phyloP scores from a whole-genome alignment of 1,140 invertebrate species.

The Macrobrachium nipponense region DNA sequence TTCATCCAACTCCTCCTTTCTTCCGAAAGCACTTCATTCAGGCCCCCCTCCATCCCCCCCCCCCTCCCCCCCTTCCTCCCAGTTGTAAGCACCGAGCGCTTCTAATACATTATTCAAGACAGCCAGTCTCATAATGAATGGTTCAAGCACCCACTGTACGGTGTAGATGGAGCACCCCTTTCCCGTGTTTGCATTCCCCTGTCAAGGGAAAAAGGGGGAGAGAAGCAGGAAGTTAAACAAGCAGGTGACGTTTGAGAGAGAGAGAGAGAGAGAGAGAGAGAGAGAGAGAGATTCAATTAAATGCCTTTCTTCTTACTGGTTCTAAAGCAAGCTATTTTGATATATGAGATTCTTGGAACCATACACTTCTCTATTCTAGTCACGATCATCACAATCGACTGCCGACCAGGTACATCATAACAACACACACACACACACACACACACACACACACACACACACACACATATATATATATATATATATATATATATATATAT shows the following conservation, averaged over 20 bases:
- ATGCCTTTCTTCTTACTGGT: no score
- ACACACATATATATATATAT: slow-evolving; percentile 2
- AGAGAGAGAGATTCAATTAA: neutral
- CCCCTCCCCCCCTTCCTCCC: neutral
- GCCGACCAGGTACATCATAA: neutral
- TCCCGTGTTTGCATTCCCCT: no score
- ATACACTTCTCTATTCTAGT: no score
- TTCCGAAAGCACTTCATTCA: neutral
- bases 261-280: neutral
- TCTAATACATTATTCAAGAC: neutral
- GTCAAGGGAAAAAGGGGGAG: no score
- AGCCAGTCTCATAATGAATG: neutral
- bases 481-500: slow-evolving; percentile 21
- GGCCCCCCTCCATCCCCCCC: neutral
- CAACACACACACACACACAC: neutral
- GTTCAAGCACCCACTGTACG: no score
- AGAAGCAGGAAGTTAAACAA: no score
- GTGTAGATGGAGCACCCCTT: no score
- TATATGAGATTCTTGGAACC: no score
- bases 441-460: neutral
- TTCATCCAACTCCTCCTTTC: neutral
- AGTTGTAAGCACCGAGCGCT: neutral
- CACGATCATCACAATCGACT: no score
- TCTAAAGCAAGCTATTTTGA: no score
- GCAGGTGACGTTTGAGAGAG: neutral